phyloP scores from a whole-genome alignment of 2,888 invertebrate species.

The Holacanthella duospinosa region DNA sequence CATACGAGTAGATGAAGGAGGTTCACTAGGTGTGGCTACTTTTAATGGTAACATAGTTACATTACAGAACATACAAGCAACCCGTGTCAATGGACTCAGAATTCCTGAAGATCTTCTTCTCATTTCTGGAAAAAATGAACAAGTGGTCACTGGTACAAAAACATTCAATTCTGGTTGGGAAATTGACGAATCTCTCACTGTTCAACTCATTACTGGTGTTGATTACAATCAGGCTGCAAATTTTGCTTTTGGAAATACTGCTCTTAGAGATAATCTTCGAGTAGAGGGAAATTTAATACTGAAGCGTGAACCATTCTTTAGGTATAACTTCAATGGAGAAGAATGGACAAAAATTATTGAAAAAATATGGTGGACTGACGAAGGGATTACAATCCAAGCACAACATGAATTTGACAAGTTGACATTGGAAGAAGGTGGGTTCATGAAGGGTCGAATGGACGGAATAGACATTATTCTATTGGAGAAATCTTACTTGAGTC shows the following conservation, averaged over 20 bases:
- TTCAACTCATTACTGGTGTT: neutral
- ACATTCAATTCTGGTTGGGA: conserved; percentile 14
- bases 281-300: conserved; percentile 21
- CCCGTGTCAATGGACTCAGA: conserved; percentile 19
- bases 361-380: conserved; percentile 19
- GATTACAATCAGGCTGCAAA: conserved; percentile 7
- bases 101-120: conserved; percentile 18
- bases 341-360: conserved; percentile 15
- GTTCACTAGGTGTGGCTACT: neutral
- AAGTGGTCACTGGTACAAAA: conserved; percentile 17
- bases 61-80: conserved; percentile 7
- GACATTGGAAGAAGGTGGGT: conserved; percentile 11
- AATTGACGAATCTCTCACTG: conserved; percentile 10
- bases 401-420: conserved; percentile 15
- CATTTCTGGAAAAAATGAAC: conserved; percentile 6
- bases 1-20: conserved; percentile 17
- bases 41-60: conserved; percentile 10
- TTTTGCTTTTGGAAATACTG: conserved; percentile 10
- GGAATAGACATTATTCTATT: conserved; percentile 18
- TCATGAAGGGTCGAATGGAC: conserved; percentile 12
- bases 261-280: conserved; percentile 6
- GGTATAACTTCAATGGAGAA: conserved; percentile 13
- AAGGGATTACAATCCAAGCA: conserved; percentile 12
- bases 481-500: conserved; percentile 20
- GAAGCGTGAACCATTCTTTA: conserved; percentile 20